These are phyloP conservation scores for Gryon sp. DNA, from an alignment of 1,140 invertebrate species.

Conservation along the genomic window DNA sequence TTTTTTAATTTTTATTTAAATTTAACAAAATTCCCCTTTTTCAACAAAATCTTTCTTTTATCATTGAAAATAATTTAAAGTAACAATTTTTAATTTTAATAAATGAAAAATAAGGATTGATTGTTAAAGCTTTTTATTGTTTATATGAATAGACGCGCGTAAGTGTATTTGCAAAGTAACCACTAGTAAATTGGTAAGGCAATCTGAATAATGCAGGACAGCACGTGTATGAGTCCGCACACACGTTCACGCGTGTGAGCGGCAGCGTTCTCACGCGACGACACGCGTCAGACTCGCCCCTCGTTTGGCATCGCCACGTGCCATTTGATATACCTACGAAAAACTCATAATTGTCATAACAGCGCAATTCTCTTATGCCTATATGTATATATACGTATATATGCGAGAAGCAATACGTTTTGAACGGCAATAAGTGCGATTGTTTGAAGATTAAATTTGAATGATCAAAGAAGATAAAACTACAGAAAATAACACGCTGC, in stretches of 20 bases:
- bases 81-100: too few relatives aligned
- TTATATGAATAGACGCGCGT: slow-evolving; percentile 33
- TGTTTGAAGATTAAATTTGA: slow-evolving; percentile 64
- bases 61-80: too few relatives aligned
- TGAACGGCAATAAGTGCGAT: slow-evolving; percentile 56
- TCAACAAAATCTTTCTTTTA: too few relatives aligned
- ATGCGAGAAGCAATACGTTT: slow-evolving; percentile 21
- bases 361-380: slow-evolving; percentile 48
- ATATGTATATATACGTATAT: too few relatives aligned
- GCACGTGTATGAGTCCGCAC: slow-evolving; percentile 39
- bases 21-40: too few relatives aligned
- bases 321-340: slow-evolving; percentile 70
- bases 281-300: slow-evolving; percentile 70
- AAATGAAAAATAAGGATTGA: too few relatives aligned
- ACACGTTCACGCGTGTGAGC: slow-evolving; percentile 74
- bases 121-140: too few relatives aligned
- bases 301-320: slow-evolving; percentile 70
- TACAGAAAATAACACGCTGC: slow-evolving; percentile 38
- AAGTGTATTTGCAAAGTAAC: slow-evolving; percentile 53
- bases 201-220: slow-evolving; percentile 43
- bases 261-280: slow-evolving; percentile 76
- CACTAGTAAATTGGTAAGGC: slow-evolving; percentile 59
- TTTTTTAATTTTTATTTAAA: too few relatives aligned
- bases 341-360: slow-evolving; percentile 79
- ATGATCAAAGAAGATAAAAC: slow-evolving; percentile 56